Evolutionary conservation across 1,140 invertebrate genomes (phyloP).

Genomic region (Sycophila sp.): DNA sequence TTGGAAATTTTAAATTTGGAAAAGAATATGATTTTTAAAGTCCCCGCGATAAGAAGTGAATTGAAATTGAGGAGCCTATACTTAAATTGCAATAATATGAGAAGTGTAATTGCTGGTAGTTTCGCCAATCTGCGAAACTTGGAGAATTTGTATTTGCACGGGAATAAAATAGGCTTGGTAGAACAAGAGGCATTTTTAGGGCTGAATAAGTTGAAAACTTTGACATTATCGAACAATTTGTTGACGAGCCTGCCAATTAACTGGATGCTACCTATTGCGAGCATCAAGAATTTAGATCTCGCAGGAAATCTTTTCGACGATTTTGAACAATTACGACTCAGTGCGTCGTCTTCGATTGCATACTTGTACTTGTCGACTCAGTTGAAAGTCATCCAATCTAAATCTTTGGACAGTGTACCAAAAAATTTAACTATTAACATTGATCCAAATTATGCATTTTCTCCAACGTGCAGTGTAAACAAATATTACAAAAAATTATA

Average conservation of each 20-base stretch:
- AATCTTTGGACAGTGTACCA: not conserved
- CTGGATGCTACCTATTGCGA: not conserved
- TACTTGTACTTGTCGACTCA: conserved; percentile 33
- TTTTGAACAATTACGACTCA: not conserved
- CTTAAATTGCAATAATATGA: conserved; percentile 31
- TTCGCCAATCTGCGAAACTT: not conserved
- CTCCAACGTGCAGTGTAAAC: too few species aligned
- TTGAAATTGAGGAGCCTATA: not conserved
- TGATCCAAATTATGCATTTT: not conserved
- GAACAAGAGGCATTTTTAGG: not conserved
- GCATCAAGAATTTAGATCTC: conserved; percentile 25
- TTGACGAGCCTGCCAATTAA: not conserved
- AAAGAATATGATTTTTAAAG: not conserved
- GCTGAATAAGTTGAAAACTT: not conserved
- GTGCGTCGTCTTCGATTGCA: not conserved
- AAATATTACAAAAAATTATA: too few species aligned
- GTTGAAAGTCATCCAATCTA: not conserved
- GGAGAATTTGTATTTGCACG: conserved; percentile 14
- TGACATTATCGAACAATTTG: conserved; percentile 35
- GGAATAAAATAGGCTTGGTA: conserved; percentile 19
- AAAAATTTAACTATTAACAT: conserved; percentile 1
- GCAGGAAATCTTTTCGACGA: conserved; percentile 5
- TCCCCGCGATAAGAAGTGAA: not conserved
- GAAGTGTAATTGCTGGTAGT: not conserved
- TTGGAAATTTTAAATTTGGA: conserved; percentile 24